A percentile compares a stretch with the other conserved stretches of the same genome.
phyloP scores from a whole-genome alignment of 2,113 vertebrate species.

The Pseudorhombus dupliciocellatus region DNA sequence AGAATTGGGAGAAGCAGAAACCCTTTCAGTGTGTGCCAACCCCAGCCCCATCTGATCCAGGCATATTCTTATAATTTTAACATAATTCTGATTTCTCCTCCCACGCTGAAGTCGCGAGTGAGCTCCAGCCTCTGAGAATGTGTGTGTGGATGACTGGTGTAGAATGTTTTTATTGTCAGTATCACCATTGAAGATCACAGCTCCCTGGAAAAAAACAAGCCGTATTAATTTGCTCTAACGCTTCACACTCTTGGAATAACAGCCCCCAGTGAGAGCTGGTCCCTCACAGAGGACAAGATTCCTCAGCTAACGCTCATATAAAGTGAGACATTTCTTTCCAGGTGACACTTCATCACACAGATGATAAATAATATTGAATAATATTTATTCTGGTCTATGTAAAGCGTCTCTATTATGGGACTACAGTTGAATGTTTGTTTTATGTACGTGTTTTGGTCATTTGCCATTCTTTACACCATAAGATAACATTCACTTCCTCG shows the following conservation, averaged over 20 bases:
- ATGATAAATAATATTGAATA: slow-evolving; percentile 77
- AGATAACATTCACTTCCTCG: slow-evolving; percentile 81
- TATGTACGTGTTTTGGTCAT: slow-evolving; percentile 78
- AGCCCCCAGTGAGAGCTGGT: slow-evolving; percentile 47
- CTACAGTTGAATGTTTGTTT: slow-evolving; percentile 75
- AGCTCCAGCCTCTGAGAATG: no score
- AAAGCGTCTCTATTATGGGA: slow-evolving; percentile 72
- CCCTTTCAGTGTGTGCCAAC: no score
- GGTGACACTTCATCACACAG: slow-evolving; percentile 76
- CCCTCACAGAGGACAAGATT: slow-evolving; percentile 48
- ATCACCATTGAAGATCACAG: slow-evolving; percentile 40
- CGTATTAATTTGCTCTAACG: slow-evolving; percentile 26
- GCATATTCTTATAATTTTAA: no score
- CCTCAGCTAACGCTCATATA: slow-evolving; percentile 54
- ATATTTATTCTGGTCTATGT: slow-evolving; percentile 71
- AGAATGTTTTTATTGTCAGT: slow-evolving; percentile 37
- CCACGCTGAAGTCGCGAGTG: neutral
- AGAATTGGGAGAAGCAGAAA: no score
- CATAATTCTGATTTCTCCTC: no score
- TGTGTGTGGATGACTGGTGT: neutral
- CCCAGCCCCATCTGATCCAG: no score
- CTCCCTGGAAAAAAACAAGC: slow-evolving; percentile 41
- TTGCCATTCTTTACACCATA: slow-evolving; percentile 79
- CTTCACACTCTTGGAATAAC: slow-evolving; percentile 37
- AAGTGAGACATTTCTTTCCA: slow-evolving; percentile 66